Evolutionary conservation across 2,888 invertebrate species (phyloP).

Genomic region (Philhelius pedissequus): DNA sequence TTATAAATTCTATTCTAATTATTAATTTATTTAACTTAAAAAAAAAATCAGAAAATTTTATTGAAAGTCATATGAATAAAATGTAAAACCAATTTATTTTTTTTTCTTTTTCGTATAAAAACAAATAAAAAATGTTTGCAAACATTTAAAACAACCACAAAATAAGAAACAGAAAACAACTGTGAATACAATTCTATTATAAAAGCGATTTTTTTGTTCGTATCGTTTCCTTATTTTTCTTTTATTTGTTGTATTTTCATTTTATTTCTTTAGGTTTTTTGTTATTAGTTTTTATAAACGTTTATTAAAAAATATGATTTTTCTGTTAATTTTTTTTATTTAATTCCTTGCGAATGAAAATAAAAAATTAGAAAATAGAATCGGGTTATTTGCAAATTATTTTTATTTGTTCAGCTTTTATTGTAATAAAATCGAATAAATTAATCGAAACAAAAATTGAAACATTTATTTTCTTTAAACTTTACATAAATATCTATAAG

Average conservation of each 20-base stretch:
- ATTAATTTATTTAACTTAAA: constrained; percentile 65
- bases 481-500: not conserved
- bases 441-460: constrained; percentile 42
- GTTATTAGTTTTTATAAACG: constrained; percentile 2
- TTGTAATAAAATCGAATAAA: constrained; percentile 63
- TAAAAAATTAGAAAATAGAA: constrained; percentile 28
- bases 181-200: constrained; percentile 50
- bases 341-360: constrained; percentile 28
- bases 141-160: constrained; percentile 17
- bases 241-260: constrained; percentile 12
- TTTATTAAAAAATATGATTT: constrained; percentile 25
- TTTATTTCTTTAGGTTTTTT: constrained; percentile 31
- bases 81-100: constrained; percentile 42
- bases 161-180: not conserved
- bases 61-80: constrained; percentile 62
- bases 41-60: constrained; percentile 8
- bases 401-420: constrained; percentile 62
- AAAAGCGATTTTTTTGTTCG: constrained; percentile 34
- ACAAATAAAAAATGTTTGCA: not conserved
- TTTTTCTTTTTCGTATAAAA: constrained; percentile 55
- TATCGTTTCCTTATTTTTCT: constrained; percentile 14
- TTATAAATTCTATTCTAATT: constrained; percentile 12
- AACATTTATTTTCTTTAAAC: constrained; percentile 13
- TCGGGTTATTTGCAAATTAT: constrained; percentile 50
- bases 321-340: constrained; percentile 49